phyloP scores from a whole-genome alignment of 2,113 vertebrate species.

The Seriola rivoliana region DNA sequence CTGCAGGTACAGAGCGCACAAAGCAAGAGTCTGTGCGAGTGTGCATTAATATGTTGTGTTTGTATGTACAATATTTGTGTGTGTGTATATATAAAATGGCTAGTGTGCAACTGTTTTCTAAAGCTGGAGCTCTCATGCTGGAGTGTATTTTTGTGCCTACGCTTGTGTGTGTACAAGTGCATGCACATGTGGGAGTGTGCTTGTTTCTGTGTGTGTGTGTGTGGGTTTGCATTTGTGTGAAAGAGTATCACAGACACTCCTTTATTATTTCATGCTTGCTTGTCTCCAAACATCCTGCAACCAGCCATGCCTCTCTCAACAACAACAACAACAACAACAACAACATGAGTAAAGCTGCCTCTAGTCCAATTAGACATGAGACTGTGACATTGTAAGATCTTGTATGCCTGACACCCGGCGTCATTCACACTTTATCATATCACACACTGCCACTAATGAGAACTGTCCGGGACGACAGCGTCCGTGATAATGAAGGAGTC shows the following conservation, averaged over 20 bases:
- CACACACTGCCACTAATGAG: constrained; percentile 51
- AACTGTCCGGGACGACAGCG: neutral
- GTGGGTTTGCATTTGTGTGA: constrained; percentile 22
- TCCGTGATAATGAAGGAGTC: constrained; percentile 35
- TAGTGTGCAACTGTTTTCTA: neutral
- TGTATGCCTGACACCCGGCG: constrained; percentile 30
- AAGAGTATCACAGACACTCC: constrained; percentile 20
- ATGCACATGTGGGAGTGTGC: neutral
- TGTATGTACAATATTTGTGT: neutral
- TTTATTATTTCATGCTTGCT: constrained; percentile 40
- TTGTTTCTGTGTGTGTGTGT: neutral
- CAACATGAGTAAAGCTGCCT: constrained; percentile 37
- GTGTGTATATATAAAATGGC: neutral
- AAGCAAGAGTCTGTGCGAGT: neutral
- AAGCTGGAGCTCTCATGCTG: neutral
- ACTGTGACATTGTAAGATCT: constrained; percentile 54
- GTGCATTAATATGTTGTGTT: neutral
- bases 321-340: constrained; percentile 45
- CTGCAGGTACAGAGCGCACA: constrained; percentile 1
- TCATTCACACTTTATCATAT: constrained; percentile 64
- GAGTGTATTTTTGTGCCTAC: neutral
- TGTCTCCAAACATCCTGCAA: constrained; percentile 13
- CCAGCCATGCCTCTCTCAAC: neutral
- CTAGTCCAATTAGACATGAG: constrained; percentile 54
- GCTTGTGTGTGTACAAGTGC: neutral